Evolutionary conservation across 2,888 invertebrate genomes (phyloP), one percentile per base, ranked within the genome.

Genomic region (Smittia sp.): DNA sequence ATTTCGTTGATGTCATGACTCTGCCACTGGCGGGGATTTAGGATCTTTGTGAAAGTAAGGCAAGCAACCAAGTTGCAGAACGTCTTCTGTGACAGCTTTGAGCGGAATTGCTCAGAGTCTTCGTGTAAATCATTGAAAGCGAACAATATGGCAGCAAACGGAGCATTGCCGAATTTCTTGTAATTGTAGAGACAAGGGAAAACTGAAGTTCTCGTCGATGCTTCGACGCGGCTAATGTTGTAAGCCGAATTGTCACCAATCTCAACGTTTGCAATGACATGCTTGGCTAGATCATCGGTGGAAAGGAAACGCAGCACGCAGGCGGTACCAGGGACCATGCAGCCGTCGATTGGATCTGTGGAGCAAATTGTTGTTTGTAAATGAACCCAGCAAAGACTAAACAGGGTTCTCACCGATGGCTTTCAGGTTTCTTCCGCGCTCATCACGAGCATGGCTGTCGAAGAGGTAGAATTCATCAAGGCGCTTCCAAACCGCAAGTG

Each of bases 401-500:
- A 6, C n/a, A 46, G n/a, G n/a, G 6, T 46, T 52, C 24, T 78
- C 78, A 82, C 81, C 77, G 63, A 78, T 77, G 0, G 75, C 58
- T 15, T 81, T 76, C 3, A 74, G 67, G 22, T 75, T 63, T 77
- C 78, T 70, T 78, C 89, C 89, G 20, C 84, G 81, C 15, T 85
- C 85, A 76, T 87, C 85, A 67, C 87, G 85, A 0, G 84, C 84
- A 20, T 86, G 86, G 0, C 88, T 86, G 76, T 89, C 88, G 68
- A 86, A 88, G 77, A 86, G 82, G 76, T 85, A 86, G 74, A 80
- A 83, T 65, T 82, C 82, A 1, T 82, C 78, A 0, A 84, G 83
- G 0, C 83, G 80, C 73, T 80, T 83, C 87, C 87, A 88, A 1
- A 89, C 80, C 0, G 85, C 87, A 0, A 85, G 79, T 0, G 88